Percentiles rank a stretch among this genome's conserved stretches.
Conservation (phyloP, 2,113 vertebrate species). For the Neolamprologus ventralis region DNA sequence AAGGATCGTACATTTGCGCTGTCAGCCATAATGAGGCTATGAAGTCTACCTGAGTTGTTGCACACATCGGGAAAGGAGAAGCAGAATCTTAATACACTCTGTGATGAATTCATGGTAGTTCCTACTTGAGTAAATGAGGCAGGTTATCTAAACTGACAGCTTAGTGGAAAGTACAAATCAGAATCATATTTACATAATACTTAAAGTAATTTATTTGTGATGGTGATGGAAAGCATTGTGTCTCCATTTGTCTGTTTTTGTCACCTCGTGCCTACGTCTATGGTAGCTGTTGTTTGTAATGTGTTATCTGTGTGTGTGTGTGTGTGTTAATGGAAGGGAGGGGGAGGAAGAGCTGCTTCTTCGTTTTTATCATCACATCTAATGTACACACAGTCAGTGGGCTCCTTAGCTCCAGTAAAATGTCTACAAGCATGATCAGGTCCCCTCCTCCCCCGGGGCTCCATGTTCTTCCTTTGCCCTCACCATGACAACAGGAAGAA, state of each 20-base stretch:
- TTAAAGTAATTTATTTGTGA: neutral
- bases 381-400: neutral
- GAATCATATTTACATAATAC: neutral
- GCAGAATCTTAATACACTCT: neutral
- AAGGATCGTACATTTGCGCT: neutral
- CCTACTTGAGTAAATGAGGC: neutral
- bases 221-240: neutral
- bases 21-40: neutral
- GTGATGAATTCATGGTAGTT: neutral
- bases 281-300: neutral
- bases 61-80: neutral
- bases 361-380: neutral
- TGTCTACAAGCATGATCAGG: conserved; percentile 24
- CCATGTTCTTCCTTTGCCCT: conserved; percentile 5
- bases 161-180: neutral
- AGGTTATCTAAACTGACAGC: neutral
- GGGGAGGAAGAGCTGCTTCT: neutral
- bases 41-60: neutral
- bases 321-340: neutral
- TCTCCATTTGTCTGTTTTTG: neutral
- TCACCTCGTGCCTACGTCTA: neutral
- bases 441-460: neutral
- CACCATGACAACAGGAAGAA: conserved; percentile 32
- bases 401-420: neutral
- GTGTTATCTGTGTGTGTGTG: neutral